Evolutionary conservation across 2,797 vertebrate genomes (phyloP).

Genomic region (Malacoraja senta): DNA sequence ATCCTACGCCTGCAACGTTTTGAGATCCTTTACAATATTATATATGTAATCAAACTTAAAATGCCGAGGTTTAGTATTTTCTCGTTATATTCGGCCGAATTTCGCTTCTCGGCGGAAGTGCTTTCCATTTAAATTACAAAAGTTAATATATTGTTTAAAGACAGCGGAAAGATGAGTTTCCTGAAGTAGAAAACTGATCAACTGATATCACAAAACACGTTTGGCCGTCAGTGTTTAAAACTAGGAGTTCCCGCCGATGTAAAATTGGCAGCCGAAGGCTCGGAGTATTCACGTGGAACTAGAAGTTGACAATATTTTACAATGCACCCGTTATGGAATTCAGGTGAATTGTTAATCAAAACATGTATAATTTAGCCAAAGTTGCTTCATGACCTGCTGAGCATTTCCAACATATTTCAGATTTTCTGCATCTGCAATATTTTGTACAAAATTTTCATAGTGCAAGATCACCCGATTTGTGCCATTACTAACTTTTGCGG

Average conservation of each 20-base stretch:
- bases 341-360: too few species aligned
- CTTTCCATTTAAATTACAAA: neutral
- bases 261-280: neutral
- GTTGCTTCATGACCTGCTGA: too few species aligned
- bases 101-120: neutral
- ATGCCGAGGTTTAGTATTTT: too few species aligned
- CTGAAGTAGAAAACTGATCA: neutral
- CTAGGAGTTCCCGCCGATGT: neutral
- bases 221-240: neutral
- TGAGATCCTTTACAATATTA: neutral
- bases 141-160: neutral
- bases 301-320: too few species aligned
- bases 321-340: neutral
- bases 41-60: too few species aligned
- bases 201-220: neutral
- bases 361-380: too few species aligned
- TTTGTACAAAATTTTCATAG: too few species aligned
- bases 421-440: too few species aligned
- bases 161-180: neutral
- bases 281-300: neutral
- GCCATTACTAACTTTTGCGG: neutral
- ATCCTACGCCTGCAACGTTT: neutral
- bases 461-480: neutral
- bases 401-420: too few species aligned
- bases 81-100: too few species aligned